Base-by-base conservation (phyloP, 1,140 invertebrate species). In the Hormaphis cornu region DNA sequence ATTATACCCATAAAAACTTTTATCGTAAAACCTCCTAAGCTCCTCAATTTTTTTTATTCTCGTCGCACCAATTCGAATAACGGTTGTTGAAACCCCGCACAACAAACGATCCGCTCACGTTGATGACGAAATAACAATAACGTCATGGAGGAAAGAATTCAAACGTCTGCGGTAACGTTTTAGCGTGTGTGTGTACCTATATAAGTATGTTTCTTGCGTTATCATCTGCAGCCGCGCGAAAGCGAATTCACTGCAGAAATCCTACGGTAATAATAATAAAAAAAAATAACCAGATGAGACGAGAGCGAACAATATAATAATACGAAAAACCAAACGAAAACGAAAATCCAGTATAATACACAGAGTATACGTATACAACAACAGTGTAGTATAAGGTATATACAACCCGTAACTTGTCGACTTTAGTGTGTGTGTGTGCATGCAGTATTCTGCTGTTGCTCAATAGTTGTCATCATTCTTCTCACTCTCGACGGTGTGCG, bases 391-490 rank as follows among this genome's bases (percentile, higher is more conserved):
- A n/a, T n/a, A n/a, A n/a, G n/a, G n/a, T n/a, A n/a, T n/a, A n/a
- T n/a, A n/a, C n/a, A 3, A 28, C 24, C 35, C 24, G 20, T 20
- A 58, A 58, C 54, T 22, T 26, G 20, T 50, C n/a, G n/a, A 18
- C 28, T 20, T 28, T 9, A 14, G 24, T 28, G 24, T 52, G 24
- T 52, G 10, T 52, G 24, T 52, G 20, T 59, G 54, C 40, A 35
- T 37, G 10, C 20, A 14, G 37, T n/a, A n/a, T n/a, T n/a, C n/a
- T n/a, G n/a, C n/a, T 28, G 42, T 61, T 61, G 40, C 58, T 44
- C 58, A 61, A 61, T 46, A 46, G 58, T 61, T 44, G 37, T 44
- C 37, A 44, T 61, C 58, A 44, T 44, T 61, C 42, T 44, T 58
- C 54, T 58, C 54, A 40, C 33, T 58, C 54, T 58, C 33, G 54